Base-by-base conservation (phyloP, 2,888 invertebrate species). In the Syrphus vitripennis region DNA sequence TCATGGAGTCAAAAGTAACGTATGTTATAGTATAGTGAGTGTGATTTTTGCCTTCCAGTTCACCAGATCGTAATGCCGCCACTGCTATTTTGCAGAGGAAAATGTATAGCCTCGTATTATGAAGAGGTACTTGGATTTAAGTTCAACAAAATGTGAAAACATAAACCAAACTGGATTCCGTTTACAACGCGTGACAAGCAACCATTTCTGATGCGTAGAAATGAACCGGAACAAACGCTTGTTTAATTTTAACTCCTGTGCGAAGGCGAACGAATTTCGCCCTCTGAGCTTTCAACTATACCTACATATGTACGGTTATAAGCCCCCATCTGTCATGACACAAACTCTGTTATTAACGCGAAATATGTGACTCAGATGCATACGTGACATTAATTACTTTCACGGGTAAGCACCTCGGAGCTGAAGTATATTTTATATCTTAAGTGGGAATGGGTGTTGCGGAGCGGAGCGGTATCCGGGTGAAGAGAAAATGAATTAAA, bases 301-400 rank as follows among this genome's bases (percentile, higher is more conserved):
- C 21, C 21, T 21, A n/a, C n/a, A n/a, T n/a, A n/a, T n/a, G n/a
- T n/a, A n/a, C n/a, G n/a, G n/a, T n/a, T n/a, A n/a, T n/a, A n/a
- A n/a, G n/a, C 16, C 40, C 3, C 29, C 45, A 65, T 45, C 7
- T 31, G 19, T 16, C 65, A 29, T 61, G 0, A 31, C 21, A 21
- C 19, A 34, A 14, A 7, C 21, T 21, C 14, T 48, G 10, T 26
- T 61, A 72, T 61, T 45, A 61, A 12, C 59, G 29, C 14, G 50
- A 72, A 42, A 48, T 61, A 50, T 61, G 34, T 26, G 26, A 16
- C 37, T 40, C 65, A 75, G 37, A 26, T 65, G 42, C 24, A 42
- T 75, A 65, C 63, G 65, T 75, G 53, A 55, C 75, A 75, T 75
- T 75, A 75, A 75, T 75, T 75, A 75, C 65, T 42, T 74, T 21